Conservation (phyloP, 2,888 invertebrate genomes). For the Cacoxenus indagator region DNA sequence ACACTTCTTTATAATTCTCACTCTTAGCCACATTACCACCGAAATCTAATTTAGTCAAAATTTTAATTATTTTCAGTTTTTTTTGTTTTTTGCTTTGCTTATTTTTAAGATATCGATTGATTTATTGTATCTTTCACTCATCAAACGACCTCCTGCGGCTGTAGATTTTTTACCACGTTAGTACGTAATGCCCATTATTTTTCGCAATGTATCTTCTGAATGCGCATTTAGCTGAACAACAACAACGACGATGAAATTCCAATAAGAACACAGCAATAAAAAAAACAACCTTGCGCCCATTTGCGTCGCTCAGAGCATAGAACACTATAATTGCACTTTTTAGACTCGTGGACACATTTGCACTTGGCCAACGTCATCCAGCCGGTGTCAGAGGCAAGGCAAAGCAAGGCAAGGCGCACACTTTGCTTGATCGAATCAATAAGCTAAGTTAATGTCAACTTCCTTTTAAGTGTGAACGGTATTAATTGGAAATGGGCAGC, state of each 20-base stretch:
- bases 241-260: background rate
- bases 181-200: too few relatives aligned
- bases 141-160: too few relatives aligned
- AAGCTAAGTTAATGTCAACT: conserved; percentile 12
- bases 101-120: too few relatives aligned
- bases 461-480: conserved; percentile 16
- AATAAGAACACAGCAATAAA: background rate
- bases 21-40: too few relatives aligned
- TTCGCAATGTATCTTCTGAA: too few relatives aligned
- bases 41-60: too few relatives aligned
- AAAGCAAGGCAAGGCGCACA: background rate
- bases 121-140: too few relatives aligned
- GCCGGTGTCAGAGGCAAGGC: background rate
- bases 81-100: too few relatives aligned
- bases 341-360: background rate
- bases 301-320: background rate
- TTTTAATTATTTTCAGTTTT: too few relatives aligned
- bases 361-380: conserved; percentile 2
- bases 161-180: too few relatives aligned
- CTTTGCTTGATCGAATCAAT: background rate
- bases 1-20: too few relatives aligned
- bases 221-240: too few relatives aligned
- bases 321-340: background rate
- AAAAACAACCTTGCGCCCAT: background rate
- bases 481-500: conserved; percentile 4